Base-by-base conservation (phyloP, 2,888 invertebrate genomes). In the Homarus gammarus region DNA sequence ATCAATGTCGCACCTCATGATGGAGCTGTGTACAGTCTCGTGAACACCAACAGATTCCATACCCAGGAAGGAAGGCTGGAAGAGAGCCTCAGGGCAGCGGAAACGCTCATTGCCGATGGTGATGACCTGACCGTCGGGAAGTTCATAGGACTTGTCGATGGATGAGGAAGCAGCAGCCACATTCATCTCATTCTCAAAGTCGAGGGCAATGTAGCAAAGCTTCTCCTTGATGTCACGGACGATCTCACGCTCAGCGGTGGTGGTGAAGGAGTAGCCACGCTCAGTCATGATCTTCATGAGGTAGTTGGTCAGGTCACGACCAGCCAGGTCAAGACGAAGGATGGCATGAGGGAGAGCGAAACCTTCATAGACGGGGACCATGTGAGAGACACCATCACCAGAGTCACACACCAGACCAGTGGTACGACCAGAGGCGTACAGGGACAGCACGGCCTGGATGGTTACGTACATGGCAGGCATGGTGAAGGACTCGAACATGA, bases 261-360 rank as follows among this genome's bases (percentile, higher is more conserved):
- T 90, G 38, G 90, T 90, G 68, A 90, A 81, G 22, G 86, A 82
- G 61, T 86, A 87, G 31, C 90, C 90, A 31, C 87, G 86, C 31
- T 86, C 98, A 94, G 97, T 97, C 94, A 98, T 96, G 96, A 98
- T 98, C 96, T 98, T 98, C 98, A 98, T 98, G 95, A 98, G 96
- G 96, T 98, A 98, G 95, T 98, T 56, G 15, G 82, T 83, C 27
- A 83, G 70, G 70, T 86, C 86, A 86, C 86, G 86, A 73, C 86
- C 86, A 70, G 86, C 86, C 0, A 86, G 36, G 33, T 86, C 86
- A 44, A 86, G 86, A 77, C 87, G 87, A 44, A 87, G 79, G 68
- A 87, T 87, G 31, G 87, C 87, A 73, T 87, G 87, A 18, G 87
- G 87, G 27, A 87, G 87, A 36, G 87, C 87, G 27, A 72, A 87